A percentile compares a stretch with the other conserved stretches of the same genome.
Conservation (phyloP, 2,797 vertebrate genomes). For the Myripristis murdjan region DNA sequence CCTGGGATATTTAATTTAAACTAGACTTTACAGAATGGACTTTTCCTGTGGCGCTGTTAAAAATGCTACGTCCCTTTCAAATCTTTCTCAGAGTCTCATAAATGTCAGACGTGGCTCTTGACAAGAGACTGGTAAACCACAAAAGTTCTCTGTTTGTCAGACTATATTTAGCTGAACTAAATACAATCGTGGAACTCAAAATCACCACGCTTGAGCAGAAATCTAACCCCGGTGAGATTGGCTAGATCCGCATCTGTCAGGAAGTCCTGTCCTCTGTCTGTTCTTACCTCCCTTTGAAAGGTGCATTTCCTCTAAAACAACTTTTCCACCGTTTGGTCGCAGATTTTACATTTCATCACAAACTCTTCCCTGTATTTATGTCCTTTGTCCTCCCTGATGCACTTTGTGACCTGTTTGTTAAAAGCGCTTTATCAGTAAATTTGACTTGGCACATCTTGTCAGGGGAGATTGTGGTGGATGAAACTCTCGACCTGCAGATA, state of each 20-base stretch:
- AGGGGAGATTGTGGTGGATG: conserved; percentile 70
- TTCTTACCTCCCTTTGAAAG: conserved; percentile 70
- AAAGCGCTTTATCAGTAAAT: conserved; percentile 79
- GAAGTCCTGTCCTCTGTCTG: conserved; percentile 58
- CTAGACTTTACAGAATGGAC: too few relatives aligned
- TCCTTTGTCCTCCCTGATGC: conserved; percentile 65
- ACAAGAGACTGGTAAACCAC: not conserved
- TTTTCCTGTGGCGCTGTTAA: too few relatives aligned
- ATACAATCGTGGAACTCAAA: not conserved
- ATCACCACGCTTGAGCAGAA: not conserved
- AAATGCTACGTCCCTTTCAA: too few relatives aligned
- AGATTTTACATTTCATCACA: conserved; percentile 73
- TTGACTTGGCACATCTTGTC: conserved; percentile 78
- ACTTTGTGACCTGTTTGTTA: conserved; percentile 72
- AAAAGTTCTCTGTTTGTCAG: not conserved
- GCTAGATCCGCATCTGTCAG: conserved; percentile 25
- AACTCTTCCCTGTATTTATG: conserved; percentile 43
- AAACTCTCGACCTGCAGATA: conserved; percentile 72
- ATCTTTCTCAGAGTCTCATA: not conserved
- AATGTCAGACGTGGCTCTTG: not conserved
- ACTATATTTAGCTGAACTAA: not conserved
- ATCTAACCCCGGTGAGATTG: conserved; percentile 19
- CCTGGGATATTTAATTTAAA: too few relatives aligned
- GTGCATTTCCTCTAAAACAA: conserved; percentile 55
- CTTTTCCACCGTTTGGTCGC: conserved; percentile 61